Base-by-base conservation (phyloP, 2,888 invertebrate genomes). In the Oxystoma pomonae region DNA sequence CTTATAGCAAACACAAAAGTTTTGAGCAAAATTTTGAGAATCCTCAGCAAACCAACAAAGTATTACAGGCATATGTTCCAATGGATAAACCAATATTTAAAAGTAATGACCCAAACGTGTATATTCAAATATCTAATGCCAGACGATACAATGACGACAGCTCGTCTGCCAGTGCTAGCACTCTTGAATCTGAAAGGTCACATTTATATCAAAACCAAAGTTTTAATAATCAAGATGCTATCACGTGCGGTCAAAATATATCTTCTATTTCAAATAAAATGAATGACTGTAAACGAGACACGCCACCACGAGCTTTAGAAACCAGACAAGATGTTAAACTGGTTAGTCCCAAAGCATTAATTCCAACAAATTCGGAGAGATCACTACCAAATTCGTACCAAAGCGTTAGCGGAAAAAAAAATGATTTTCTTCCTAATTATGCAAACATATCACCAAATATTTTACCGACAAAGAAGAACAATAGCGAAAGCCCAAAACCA, bases 261-360 rank as follows among this genome's bases (percentile, higher is more conserved):
- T 57, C 58, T 18, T 61, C 58, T 56, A 60, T 35, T 61, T 68
- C 60, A 63, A 64, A 55, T 65, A 66, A 49, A 64, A 67, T 64
- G 56, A 59, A 21, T n/a, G 66, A 68, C 58, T 51, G 55, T 20
- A 59, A 57, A 55, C 65, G 73, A 21, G 74, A 74, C 59, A 79
- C 77, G 0, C 77, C 78, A 1, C 77, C 77, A 0, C 67, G 76
- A 59, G 74, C 75, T 16, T 74, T 73, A 65, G 78, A 78, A 64
- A 75, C 77, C 2, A 66, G 74, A 61, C 75, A 75, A 68, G 76
- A 75, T 57, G 70, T 79, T 2, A 73, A 75, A 59, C 67, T 80
- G 17, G 76, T 80, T 5, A 79, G 77, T 70, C 79, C 81, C 0
- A 80, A 78, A 72, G 79, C 79, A 20, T 65, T 76, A 51, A 78